These are phyloP conservation scores for Cheilosia urbana DNA, from an alignment of 2,888 invertebrate species.

Conservation along the genomic window DNA sequence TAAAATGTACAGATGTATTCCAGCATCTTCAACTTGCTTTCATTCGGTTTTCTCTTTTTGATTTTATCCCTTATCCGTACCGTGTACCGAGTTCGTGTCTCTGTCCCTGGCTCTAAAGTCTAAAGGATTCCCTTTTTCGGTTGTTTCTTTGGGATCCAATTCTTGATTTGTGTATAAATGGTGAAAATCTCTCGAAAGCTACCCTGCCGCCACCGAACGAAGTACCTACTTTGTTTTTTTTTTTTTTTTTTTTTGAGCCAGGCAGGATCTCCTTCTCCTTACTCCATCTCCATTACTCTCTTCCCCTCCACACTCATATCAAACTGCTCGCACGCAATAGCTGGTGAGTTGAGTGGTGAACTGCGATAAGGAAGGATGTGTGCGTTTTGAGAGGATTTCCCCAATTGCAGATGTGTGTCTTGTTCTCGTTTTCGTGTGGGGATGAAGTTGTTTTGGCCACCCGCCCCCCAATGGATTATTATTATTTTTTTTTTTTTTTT, in stretches of 20 bases:
- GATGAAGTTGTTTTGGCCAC: neutral
- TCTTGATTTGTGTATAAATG: conserved; percentile 64
- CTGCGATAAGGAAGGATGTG: neutral
- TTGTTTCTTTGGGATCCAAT: conserved; percentile 39
- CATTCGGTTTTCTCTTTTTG: conserved; percentile 1
- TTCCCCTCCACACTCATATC: neutral
- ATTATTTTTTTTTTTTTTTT: no score
- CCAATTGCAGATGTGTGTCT: conserved; percentile 13
- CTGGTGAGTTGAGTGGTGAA: neutral
- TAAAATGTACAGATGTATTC: conserved; percentile 34
- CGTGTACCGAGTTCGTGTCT: no score
- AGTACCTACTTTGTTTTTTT: conserved; percentile 24
- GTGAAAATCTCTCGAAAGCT: conserved; percentile 63
- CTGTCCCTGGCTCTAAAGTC: conserved; percentile 36
- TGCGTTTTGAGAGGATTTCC: conserved; percentile 38
- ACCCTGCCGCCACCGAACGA: neutral
- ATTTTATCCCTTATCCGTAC: conserved; percentile 15
- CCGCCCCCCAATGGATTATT: conserved; percentile 19
- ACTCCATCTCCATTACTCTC: neutral
- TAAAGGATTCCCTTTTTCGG: conserved; percentile 51
- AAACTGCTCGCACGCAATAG: conserved; percentile 33
- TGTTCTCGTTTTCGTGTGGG: conserved; percentile 8
- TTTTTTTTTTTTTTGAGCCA: neutral
- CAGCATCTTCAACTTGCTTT: conserved; percentile 55
- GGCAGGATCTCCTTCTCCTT: neutral